Base-by-base conservation (phyloP, 2,113 vertebrate genomes). In the Alouatta palliata region DNA sequence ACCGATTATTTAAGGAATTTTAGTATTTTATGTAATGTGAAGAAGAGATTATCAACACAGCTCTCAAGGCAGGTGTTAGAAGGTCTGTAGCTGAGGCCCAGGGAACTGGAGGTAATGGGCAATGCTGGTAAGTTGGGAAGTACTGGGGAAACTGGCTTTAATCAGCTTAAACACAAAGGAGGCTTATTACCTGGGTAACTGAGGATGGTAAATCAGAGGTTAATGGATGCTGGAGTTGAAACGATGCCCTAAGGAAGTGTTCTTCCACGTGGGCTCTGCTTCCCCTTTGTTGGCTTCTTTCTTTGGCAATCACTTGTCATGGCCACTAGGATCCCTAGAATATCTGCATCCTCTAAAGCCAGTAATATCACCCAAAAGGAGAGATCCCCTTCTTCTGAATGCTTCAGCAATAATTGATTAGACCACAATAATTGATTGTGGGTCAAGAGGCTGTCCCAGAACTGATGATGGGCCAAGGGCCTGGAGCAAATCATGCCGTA, bases 121-220 rank as follows among this genome's bases (percentile, higher is more conserved):
- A 49, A 21, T 17, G 8, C 54, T 88, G 77, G 43, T 47, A 40
- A 66, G 11, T 2, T 47, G 79, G 75, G 56, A 66, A 71, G 64
- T 30, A 52, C n/a, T n/a, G 87, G 56, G 70, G 58, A 56, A 71
- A 11, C 8, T 2, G 37, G 81, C n/a, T 52, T 54, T 45, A 23
- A 87, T 75, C 75, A 90, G 70, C 70, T 87, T 40, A 84, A 11
- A 54, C n/a, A 3, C n/a, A 77, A 87, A 83, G 85, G 56, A 83
- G 80, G 56, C 27, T 89, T 49, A n/a, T 58, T 11, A 43, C 45
- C 30, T 37, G n/a, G 68, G 93, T 37, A 27, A 43, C 0, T 5
- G 45, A 58, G 52, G 66, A 90, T 37, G 4, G 14, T 0, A 45
- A 77, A 30, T 45, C 52, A 45, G 79, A 79, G 21, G 6, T 40